Percentiles rank a stretch among this genome's conserved stretches.
phyloP scores from a whole-genome alignment of 2,888 invertebrate species.

The Drosophila austrosaltans region DNA sequence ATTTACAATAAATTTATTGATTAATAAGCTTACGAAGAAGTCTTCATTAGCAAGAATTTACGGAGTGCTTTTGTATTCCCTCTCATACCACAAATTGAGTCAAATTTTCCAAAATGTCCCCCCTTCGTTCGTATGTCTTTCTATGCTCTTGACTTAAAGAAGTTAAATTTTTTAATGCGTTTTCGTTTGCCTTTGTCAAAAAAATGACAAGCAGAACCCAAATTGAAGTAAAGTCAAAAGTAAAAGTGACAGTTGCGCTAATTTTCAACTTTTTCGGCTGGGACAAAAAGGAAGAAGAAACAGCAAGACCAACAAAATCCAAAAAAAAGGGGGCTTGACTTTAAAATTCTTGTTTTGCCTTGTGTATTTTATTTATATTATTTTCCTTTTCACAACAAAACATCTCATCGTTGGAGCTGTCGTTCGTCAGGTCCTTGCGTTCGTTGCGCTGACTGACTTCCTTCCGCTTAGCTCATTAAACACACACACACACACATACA shows the following conservation, averaged over 20 bases:
- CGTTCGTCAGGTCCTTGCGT: slow-evolving; percentile 21
- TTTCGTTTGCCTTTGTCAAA: slow-evolving; percentile 26
- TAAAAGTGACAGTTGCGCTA: slow-evolving; percentile 71
- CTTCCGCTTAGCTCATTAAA: slow-evolving; percentile 82
- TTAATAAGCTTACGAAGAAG: too few relatives aligned
- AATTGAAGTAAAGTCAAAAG: slow-evolving; percentile 51
- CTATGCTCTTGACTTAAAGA: slow-evolving; percentile 40
- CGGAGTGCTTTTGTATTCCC: neutral
- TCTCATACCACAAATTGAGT: neutral
- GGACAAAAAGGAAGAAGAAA: slow-evolving; percentile 2
- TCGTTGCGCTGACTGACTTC: slow-evolving; percentile 70
- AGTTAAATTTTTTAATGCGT: slow-evolving; percentile 60
- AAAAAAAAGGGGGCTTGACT: slow-evolving; percentile 30
- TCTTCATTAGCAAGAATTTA: too few relatives aligned
- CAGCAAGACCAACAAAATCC: neutral
- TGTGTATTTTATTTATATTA: slow-evolving; percentile 54
- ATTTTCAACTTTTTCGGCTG: slow-evolving; percentile 70
- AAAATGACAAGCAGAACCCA: slow-evolving; percentile 56
- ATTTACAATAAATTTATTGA: too few relatives aligned
- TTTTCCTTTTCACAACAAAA: slow-evolving; percentile 70
- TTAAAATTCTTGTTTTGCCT: slow-evolving; percentile 50
- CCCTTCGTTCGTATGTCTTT: neutral
- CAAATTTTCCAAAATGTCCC: neutral
- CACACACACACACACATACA: slow-evolving; percentile 58
- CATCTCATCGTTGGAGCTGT: slow-evolving; percentile 27